Evolutionary conservation across 2,888 invertebrate species (phyloP), one percentile per base, ranked within the genome.

Genomic region (Mycalesis mineus): DNA sequence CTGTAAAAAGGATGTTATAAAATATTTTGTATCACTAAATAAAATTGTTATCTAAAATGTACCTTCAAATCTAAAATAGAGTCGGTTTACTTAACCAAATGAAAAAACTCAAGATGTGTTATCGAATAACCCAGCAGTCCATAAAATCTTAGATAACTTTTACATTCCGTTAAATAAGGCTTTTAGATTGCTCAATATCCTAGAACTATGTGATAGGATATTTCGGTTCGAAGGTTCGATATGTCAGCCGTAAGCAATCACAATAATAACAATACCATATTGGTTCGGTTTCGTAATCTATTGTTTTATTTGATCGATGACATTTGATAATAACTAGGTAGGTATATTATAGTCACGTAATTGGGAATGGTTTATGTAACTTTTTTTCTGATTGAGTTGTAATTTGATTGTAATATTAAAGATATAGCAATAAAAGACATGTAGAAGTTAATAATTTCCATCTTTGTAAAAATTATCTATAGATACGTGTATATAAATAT

Each of bases 251-350:
- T 37, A 53, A 36, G 42, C 42, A 55, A 48, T 48, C 17, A 48
- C 22, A 47, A 47, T 47, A n/a, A 45, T 45, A 47, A 47, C 47
- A 47, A 39, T 39, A 14, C 37, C 9, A 42, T 41, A 49, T 44
- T 29, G 39, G 37, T 44, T 29, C 22, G 49, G 44, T 42, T 54
- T 48, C 22, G 40, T 55, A 55, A 55, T 49, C 47, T 28, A 55
- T 55, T 55, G 55, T 49, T 36, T 49, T 22, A 31, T 22, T 36
- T 42, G 49, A 55, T 55, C 55, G 55, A 55, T 55, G 29, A 40
- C 11, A 8, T 41, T 13, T 41, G 41, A 42, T 54, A 54, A 47
- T 17, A 11, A 22, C 28, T 17, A n/a, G n/a, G n/a, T n/a, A n/a
- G n/a, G n/a, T n/a, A n/a, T 14, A 36, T 40, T 47, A 40, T 17